phyloP scores from a whole-genome alignment of 1,140 invertebrate genomes.

The Aphelinus atriplicis region DNA sequence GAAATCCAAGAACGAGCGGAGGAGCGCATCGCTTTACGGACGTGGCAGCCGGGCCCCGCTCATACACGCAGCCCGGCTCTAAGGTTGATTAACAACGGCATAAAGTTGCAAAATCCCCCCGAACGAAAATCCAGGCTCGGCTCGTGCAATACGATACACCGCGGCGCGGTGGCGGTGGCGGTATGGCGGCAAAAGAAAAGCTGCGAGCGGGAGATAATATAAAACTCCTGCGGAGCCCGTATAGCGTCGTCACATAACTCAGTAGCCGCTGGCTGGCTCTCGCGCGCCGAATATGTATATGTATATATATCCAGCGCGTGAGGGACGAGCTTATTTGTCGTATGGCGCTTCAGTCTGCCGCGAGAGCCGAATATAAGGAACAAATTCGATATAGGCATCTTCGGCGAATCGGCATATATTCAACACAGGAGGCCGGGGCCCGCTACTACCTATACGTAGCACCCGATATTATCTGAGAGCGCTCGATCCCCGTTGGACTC shows the following conservation, averaged over 20 bases:
- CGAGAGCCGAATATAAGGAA: no score
- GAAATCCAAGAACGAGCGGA: no score
- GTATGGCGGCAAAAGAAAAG: constrained; percentile 10
- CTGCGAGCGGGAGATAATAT: neutral
- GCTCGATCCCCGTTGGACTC: constrained; percentile 57
- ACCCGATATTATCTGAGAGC: constrained; percentile 53
- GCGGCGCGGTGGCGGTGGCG: neutral
- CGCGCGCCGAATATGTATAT: constrained; percentile 37
- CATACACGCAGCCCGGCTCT: neutral
- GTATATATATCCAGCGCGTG: no score
- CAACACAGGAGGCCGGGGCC: no score
- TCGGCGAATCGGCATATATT: no score
- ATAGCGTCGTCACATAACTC: no score
- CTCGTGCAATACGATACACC: no score
- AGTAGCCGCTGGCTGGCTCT: constrained; percentile 12
- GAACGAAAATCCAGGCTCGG: constrained; percentile 3
- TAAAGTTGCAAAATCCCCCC: neutral
- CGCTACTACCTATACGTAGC: neutral
- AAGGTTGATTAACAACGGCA: constrained; percentile 20
- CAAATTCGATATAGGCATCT: no score
- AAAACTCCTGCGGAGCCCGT: no score
- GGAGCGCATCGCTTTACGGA: no score
- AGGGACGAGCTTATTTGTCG: constrained; percentile 32
- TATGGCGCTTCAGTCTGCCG: constrained; percentile 42
- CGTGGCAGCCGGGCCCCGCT: no score